Percentiles rank a stretch among this genome's conserved stretches.
These are phyloP conservation scores for Chloromyia formosa DNA, from an alignment of 2,888 invertebrate species.

Conservation along the genomic window DNA sequence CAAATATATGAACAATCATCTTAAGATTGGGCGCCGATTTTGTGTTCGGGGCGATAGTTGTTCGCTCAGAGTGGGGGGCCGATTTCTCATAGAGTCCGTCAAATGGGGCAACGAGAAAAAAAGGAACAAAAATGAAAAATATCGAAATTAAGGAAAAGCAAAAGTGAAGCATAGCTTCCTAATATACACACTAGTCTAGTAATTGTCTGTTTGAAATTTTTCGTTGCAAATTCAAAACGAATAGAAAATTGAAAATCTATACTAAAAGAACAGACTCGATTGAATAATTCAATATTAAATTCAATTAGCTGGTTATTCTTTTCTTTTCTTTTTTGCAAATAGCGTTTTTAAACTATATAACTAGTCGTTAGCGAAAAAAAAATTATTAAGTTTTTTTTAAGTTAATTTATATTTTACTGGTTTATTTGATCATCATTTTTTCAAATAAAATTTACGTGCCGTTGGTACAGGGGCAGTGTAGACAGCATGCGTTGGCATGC, in stretches of 20 bases:
- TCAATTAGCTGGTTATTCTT: too few relatives aligned
- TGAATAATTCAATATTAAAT: background rate
- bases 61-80: too few relatives aligned
- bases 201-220: constrained; percentile 19
- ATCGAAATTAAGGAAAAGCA: constrained; percentile 35
- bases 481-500: constrained; percentile 71
- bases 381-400: background rate
- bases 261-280: constrained; percentile 34
- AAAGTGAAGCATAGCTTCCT: constrained; percentile 42
- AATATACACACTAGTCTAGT: constrained; percentile 12
- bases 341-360: background rate
- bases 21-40: too few relatives aligned
- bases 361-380: constrained; percentile 11
- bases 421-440: background rate
- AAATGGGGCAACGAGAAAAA: too few relatives aligned
- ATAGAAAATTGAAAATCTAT: constrained; percentile 29
- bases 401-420: constrained; percentile 5
- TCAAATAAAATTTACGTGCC: constrained; percentile 65
- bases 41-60: too few relatives aligned
- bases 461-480: constrained; percentile 70
- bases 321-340: background rate
- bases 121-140: background rate
- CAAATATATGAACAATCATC: too few relatives aligned
- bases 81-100: too few relatives aligned
- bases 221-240: constrained; percentile 38